Evolutionary conservation across 2,888 invertebrate genomes (phyloP).

Genomic region (Heliconius ismenius): DNA sequence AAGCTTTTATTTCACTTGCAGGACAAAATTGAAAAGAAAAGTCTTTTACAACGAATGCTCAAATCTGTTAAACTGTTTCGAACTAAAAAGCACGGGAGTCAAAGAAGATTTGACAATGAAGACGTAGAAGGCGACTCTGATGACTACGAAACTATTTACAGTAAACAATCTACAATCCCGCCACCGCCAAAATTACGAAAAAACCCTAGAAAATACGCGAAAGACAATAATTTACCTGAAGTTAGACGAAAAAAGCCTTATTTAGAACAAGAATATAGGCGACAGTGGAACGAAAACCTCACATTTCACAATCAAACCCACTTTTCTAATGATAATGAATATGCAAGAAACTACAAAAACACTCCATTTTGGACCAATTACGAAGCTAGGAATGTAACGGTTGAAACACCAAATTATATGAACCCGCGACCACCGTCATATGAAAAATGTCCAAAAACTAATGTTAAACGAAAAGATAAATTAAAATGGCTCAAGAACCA

Average conservation of each 20-base stretch:
- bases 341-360: constrained; percentile 33
- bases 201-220: constrained; percentile 1
- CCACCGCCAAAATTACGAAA: constrained; percentile 18
- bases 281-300: constrained; percentile 62
- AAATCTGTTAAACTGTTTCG: constrained; percentile 57
- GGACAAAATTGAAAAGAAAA: constrained; percentile 52
- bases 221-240: constrained; percentile 15
- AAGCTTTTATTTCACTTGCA: constrained; percentile 27
- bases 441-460: constrained; percentile 6
- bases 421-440: neutral
- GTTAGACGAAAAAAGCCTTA: constrained; percentile 48
- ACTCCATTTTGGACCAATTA: constrained; percentile 50
- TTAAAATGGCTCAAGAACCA: constrained; percentile 61
- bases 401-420: constrained; percentile 27
- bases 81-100: constrained; percentile 46
- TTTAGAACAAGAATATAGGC: constrained; percentile 65
- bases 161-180: constrained; percentile 49
- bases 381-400: constrained; percentile 54
- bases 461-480: constrained; percentile 44
- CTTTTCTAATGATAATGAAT: constrained; percentile 39
- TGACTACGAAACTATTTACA: constrained; percentile 62
- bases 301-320: constrained; percentile 50
- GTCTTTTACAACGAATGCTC: constrained; percentile 63
- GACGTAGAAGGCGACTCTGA: constrained; percentile 58
- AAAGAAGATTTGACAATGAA: constrained; percentile 40